Conservation (phyloP, 2,113 vertebrate genomes). For the Gavialis gangeticus region DNA sequence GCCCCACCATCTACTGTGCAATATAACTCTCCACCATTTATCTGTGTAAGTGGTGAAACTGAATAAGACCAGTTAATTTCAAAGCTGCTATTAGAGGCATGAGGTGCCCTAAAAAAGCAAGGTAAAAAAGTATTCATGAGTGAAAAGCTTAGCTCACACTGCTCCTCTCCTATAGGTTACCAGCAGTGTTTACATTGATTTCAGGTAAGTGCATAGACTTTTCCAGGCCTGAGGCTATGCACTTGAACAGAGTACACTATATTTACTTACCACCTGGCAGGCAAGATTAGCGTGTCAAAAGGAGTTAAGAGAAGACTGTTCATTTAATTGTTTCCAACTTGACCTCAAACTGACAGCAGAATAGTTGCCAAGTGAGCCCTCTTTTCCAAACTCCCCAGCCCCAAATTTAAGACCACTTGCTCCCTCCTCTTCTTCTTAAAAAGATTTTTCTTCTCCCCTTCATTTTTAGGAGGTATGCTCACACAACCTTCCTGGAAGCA, state of each 20-base stretch:
- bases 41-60: too few relatives aligned
- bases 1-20: too few relatives aligned
- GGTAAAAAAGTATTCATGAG: too few relatives aligned
- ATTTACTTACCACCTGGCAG: not conserved
- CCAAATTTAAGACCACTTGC: fast-evolving
- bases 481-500: not conserved
- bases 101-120: too few relatives aligned
- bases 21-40: too few relatives aligned
- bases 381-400: not conserved
- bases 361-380: fast-evolving
- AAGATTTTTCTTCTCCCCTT: not conserved
- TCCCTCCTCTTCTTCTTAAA: fast-evolving
- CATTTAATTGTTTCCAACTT: not conserved
- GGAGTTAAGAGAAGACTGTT: fast-evolving
- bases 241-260: not conserved
- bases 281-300: fast-evolving
- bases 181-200: too few relatives aligned
- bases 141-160: too few relatives aligned
- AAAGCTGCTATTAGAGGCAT: too few relatives aligned
- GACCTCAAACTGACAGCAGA: not conserved
- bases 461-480: not conserved
- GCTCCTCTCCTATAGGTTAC: too few relatives aligned
- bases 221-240: too few relatives aligned
- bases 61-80: too few relatives aligned
- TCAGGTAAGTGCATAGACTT: too few relatives aligned